Base-by-base conservation (phyloP, 2,888 invertebrate species). In the Cataglyphis livida region DNA sequence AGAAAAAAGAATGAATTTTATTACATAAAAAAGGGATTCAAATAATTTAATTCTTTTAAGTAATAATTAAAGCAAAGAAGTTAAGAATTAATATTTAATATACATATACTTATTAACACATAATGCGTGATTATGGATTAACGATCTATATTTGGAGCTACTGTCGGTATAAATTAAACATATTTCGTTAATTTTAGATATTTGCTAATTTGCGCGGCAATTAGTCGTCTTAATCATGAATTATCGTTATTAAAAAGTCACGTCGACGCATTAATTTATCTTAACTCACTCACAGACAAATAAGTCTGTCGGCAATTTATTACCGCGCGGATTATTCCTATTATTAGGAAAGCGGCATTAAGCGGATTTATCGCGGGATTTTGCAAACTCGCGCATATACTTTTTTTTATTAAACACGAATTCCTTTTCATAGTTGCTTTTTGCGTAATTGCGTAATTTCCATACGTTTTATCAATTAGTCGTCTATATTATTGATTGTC, bases 401-500 rank as follows among this genome's bases (percentile, higher is more conserved):
- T 9, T 38, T n/a, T n/a, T 41, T 28, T 68, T 48, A 48, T 75
- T 64, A 48, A 6, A 21, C 66, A 38, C 25, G 12, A 65, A 38
- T 21, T 62, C 10, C 28, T 57, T 76, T 15, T n/a, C 28, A 38
- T 28, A 6, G 35, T 61, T 65, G 28, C 76, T 78, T 78, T 78
- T 78, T 28, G n/a, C 41, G 21, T 21, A 21, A 38, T 0, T 5
- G 4, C 28, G 32, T 48, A 15, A 28, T 57, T 41, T 41, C n/a
- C 21, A n/a, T 41, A n/a, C 54, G 35, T 28, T 54, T 25, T 57
- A 41, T 78, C 54, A 28, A 78, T 78, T 38, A 38, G 12, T 28
- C 35, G 21, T 38, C 70, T 75, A n/a, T 44, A 66, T 64, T 73
- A 87, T 84, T 82, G 73, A 84, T 64, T 44, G 54, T 68, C 84